phyloP scores from a whole-genome alignment of 2,888 invertebrate genomes.

The Caradrina kadenii region DNA sequence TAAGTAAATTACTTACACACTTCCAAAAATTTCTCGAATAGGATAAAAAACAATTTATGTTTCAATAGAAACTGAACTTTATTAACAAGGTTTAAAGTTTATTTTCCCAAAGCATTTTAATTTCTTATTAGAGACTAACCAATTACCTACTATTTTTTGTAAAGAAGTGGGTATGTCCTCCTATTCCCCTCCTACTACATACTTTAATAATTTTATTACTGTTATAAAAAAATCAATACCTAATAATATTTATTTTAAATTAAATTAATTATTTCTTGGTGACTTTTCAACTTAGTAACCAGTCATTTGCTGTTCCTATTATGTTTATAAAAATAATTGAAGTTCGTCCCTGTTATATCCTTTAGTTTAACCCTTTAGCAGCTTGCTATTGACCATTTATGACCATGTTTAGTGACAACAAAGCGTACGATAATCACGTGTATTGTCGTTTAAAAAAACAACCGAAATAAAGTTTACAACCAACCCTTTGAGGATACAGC shows the following conservation, averaged over 20 bases:
- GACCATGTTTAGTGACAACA: slow-evolving; percentile 74
- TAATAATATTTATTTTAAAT: too few species aligned
- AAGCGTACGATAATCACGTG: slow-evolving; percentile 78
- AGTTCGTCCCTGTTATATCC: slow-evolving; percentile 60
- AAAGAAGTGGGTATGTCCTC: not conserved
- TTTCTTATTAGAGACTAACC: not conserved
- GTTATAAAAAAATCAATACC: too few species aligned
- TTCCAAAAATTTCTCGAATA: not conserved
- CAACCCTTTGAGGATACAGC: slow-evolving; percentile 23
- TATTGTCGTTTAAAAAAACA: slow-evolving; percentile 74
- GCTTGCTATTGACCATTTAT: slow-evolving; percentile 56
- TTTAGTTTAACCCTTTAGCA: slow-evolving; percentile 68
- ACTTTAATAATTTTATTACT: too few species aligned
- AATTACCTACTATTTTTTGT: not conserved
- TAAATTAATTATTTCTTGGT: not conserved
- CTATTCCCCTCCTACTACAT: too few species aligned
- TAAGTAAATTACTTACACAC: not conserved
- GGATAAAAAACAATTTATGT: not conserved
- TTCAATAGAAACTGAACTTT: slow-evolving; percentile 3
- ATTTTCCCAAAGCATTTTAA: not conserved
- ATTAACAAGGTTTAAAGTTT: fast-evolving
- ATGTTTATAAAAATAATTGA: not conserved
- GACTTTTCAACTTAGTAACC: not conserved
- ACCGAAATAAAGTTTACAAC: slow-evolving; percentile 74
- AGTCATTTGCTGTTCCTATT: not conserved